Conservation (phyloP, 2,888 invertebrate species). For the Sympetrum striolatum region DNA sequence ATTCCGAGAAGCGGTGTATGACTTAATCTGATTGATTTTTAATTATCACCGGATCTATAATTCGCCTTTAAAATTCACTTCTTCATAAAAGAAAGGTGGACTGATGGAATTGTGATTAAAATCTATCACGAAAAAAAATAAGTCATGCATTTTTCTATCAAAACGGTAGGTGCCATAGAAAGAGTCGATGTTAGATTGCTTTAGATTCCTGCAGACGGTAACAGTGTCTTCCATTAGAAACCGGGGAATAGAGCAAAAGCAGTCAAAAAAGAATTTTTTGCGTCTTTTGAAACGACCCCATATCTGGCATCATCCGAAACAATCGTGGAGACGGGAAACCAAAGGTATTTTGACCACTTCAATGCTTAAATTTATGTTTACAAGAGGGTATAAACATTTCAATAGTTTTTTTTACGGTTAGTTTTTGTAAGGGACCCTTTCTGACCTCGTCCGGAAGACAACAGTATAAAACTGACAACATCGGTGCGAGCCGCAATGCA, state of each 20-base stretch:
- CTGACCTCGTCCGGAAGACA: background rate
- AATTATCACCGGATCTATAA: too few relatives aligned
- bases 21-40: too few relatives aligned
- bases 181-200: too few relatives aligned
- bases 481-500: background rate
- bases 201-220: background rate
- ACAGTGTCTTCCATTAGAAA: background rate
- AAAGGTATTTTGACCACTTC: background rate
- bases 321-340: background rate
- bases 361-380: constrained; percentile 26
- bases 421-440: background rate
- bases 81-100: too few relatives aligned
- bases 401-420: background rate
- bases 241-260: background rate
- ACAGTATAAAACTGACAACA: background rate
- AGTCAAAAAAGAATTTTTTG: background rate
- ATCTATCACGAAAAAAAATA: too few relatives aligned
- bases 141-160: too few relatives aligned
- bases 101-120: too few relatives aligned
- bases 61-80: too few relatives aligned
- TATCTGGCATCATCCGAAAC: background rate
- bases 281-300: background rate
- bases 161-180: too few relatives aligned
- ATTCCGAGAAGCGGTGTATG: too few relatives aligned
- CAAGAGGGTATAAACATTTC: constrained; percentile 38